Evolutionary conservation across 2,797 vertebrate species (phyloP).

Genomic region (Protonibea diacanthus): DNA sequence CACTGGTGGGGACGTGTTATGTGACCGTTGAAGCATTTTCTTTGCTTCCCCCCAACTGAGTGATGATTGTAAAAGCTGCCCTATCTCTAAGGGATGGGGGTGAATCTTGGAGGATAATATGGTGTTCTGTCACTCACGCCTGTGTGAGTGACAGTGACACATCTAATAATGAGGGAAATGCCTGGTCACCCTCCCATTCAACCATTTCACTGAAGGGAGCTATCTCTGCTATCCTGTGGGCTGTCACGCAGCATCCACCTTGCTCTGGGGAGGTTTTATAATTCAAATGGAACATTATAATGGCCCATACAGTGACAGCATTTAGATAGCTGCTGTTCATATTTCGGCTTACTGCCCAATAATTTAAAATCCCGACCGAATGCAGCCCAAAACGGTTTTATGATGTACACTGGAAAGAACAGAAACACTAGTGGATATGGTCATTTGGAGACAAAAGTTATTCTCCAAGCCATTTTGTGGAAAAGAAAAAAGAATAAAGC

Average conservation of each 20-base stretch:
- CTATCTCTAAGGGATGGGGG: slow-evolving; percentile 54
- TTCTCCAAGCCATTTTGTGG: background rate
- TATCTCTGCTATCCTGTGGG: slow-evolving; percentile 68
- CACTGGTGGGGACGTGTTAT: slow-evolving; percentile 40
- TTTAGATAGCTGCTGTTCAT: slow-evolving; percentile 64
- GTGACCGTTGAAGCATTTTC: slow-evolving; percentile 39
- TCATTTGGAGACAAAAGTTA: slow-evolving; percentile 24
- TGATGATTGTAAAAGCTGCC: slow-evolving; percentile 55
- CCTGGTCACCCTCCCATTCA: slow-evolving; percentile 76
- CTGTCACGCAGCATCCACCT: slow-evolving; percentile 71
- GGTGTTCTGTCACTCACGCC: slow-evolving; percentile 76
- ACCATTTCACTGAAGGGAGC: slow-evolving; percentile 69
- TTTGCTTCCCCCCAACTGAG: slow-evolving; percentile 9
- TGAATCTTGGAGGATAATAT: slow-evolving; percentile 76
- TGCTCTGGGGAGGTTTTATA: slow-evolving; percentile 62
- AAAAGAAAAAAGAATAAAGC: slow-evolving; percentile 1
- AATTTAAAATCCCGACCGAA: slow-evolving; percentile 45
- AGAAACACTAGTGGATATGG: slow-evolving; percentile 18
- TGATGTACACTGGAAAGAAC: slow-evolving; percentile 29
- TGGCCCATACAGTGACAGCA: slow-evolving; percentile 65
- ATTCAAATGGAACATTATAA: slow-evolving; percentile 75
- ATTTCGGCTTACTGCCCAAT: slow-evolving; percentile 59
- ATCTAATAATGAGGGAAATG: slow-evolving; percentile 78
- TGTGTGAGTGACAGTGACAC: slow-evolving; percentile 81
- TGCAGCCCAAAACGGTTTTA: slow-evolving; percentile 24